These are phyloP conservation scores for Lordiphosa clarofinis DNA, from an alignment of 1,140 invertebrate species.

Conservation along the genomic window DNA sequence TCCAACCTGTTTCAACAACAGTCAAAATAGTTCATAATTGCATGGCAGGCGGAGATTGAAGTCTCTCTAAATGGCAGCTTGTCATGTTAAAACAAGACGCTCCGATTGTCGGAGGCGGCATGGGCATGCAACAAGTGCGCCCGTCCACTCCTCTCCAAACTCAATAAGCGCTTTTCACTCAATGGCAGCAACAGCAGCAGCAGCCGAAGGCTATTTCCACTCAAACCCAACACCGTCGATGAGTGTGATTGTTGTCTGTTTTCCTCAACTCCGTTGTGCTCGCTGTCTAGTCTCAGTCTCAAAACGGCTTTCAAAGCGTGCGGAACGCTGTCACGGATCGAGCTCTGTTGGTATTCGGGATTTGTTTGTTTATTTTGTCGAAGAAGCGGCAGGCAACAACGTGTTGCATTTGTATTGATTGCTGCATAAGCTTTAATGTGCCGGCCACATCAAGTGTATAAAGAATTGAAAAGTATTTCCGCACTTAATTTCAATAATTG, in stretches of 20 bases:
- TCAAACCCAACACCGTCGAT: conserved; percentile 5
- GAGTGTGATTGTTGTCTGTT: conserved; percentile 1
- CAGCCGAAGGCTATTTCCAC: conserved; percentile 2
- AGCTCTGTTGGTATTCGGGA: conserved; percentile 2
- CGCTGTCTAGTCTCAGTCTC: conserved; percentile 61
- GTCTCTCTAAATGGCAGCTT: conserved; percentile 60
- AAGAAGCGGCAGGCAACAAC: conserved; percentile 23
- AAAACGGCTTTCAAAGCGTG: conserved; percentile 72
- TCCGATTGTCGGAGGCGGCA: conserved; percentile 37
- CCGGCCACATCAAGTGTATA: conserved; percentile 30
- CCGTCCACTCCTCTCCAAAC: conserved; percentile 1
- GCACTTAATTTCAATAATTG: conserved; percentile 41
- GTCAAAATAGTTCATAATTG: conserved; percentile 72
- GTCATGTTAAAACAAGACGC: conserved; percentile 45
- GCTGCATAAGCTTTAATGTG: conserved; percentile 38
- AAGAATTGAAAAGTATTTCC: conserved; percentile 57
- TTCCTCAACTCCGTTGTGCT: conserved; percentile 27
- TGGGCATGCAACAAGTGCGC: conserved; percentile 42
- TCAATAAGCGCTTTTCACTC: conserved; percentile 14
- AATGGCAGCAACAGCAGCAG: background rate
- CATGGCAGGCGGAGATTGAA: conserved; percentile 37
- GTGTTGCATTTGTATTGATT: conserved; percentile 51
- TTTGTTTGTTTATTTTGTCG: conserved; percentile 11
- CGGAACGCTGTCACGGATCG: conserved; percentile 56
- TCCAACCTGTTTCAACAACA: conserved; percentile 44